A percentile compares a stretch with the other conserved stretches of the same genome.
These are phyloP conservation scores for Synodontis membranacea DNA, from an alignment of 2,113 vertebrate genomes.

Conservation along the genomic window DNA sequence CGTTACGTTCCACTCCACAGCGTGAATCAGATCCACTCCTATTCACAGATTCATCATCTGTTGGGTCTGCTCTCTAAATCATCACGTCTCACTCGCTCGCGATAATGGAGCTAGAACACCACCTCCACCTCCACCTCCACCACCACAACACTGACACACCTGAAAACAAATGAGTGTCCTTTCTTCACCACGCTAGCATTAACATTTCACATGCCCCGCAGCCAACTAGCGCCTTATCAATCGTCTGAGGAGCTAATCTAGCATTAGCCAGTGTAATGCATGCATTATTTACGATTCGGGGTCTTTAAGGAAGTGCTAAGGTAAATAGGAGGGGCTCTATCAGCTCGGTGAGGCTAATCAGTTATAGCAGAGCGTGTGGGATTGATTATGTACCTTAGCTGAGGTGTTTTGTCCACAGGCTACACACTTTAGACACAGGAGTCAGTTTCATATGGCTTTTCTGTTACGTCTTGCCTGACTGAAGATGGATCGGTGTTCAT, in stretches of 20 bases:
- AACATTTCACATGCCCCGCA: slow-evolving; percentile 34
- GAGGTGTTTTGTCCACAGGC: slow-evolving; percentile 31
- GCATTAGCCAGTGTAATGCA: slow-evolving; percentile 39
- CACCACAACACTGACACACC: slow-evolving; percentile 7
- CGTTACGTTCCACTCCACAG: background rate
- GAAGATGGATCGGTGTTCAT: background rate
- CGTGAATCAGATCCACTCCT: background rate
- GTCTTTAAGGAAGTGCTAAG: slow-evolving; percentile 36
- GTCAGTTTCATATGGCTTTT: background rate
- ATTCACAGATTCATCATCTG: slow-evolving; percentile 21
- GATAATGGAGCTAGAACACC: slow-evolving; percentile 28
- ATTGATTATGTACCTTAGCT: slow-evolving; percentile 9
- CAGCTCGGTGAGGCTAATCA: slow-evolving; percentile 8
- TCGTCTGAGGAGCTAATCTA: slow-evolving; percentile 32
- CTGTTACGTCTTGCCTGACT: background rate
- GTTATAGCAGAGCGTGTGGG: background rate
- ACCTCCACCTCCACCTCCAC: background rate
- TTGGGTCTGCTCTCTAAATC: slow-evolving; percentile 13
- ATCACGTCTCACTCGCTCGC: slow-evolving; percentile 6
- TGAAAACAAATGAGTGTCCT: slow-evolving; percentile 45
- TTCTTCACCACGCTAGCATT: slow-evolving; percentile 30
- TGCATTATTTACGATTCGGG: slow-evolving; percentile 35
- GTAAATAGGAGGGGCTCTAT: slow-evolving; percentile 29
- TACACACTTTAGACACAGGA: slow-evolving; percentile 13
- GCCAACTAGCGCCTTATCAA: slow-evolving; percentile 25